Evolutionary conservation across 2,797 vertebrate species (phyloP), one percentile per base, ranked within the genome.

Genomic region (Acrossocheilus wenchowensis): DNA sequence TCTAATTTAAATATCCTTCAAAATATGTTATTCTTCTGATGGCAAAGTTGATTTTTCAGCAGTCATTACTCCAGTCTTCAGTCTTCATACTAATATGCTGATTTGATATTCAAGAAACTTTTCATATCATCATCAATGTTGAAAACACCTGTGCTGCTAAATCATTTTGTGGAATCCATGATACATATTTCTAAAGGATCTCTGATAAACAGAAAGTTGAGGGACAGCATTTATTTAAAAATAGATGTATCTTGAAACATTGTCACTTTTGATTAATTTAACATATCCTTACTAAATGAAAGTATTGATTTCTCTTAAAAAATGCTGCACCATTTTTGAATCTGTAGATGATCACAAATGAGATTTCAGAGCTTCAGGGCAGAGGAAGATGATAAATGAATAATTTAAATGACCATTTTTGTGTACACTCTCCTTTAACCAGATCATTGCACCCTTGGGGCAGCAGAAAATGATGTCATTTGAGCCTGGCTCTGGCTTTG

Each of bases 401-500:
- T 39, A 21, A 69, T 69, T 69, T 69, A 39, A 69, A 69, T 39
- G 34, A 39, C 48, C 0, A 68, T 68, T 52, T 52, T 36, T 39
- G 30, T 48, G 66, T 69, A 66, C 66, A 39, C 66, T 82, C 21
- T 69, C 45, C 21, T 52, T 52, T 60, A 60, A 43, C 50, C 81
- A 73, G 34, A 73, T 73, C 79, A 52, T 45, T 50, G 12, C 34
- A 12, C 81, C 50, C 52, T 26, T 60, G n/a, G 69, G 66, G 52
- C 52, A 23, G 54, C 5, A 60, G 26, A 8, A 30, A 82, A 60
- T 72, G n/a, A 45, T 52, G 71, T 48, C 17, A 83, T 54, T 15
- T n/a, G 23, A 54, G 21, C 48, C 48, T 34, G 66, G 48, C 66
- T 54, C 66, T 82, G 50, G 34, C 34, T 83, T 75, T 75, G 26